Evolutionary conservation across 1,140 invertebrate species (phyloP).

Genomic region (Muscidifurax raptorellus): DNA sequence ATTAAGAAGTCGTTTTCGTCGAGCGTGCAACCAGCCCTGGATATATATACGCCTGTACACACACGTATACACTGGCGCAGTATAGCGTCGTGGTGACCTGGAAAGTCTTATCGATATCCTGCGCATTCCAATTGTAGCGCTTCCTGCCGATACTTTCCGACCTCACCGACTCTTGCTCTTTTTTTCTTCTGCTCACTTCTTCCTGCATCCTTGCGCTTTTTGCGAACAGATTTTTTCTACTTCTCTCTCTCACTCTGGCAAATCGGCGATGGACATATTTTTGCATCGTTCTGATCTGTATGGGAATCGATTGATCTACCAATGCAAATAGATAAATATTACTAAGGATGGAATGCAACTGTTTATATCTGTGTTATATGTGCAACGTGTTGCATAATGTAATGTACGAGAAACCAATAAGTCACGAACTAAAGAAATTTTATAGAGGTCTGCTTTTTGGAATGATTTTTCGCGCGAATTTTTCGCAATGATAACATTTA

Average conservation of each 20-base stretch:
- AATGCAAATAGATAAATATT: too few species aligned
- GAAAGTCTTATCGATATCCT: constrained; percentile 35
- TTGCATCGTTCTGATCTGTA: too few species aligned
- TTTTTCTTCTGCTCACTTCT: background rate
- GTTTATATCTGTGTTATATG: too few species aligned
- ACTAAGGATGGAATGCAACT: too few species aligned
- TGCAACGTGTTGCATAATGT: too few species aligned
- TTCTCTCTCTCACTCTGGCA: background rate
- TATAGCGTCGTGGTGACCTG: background rate
- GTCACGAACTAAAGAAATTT: too few species aligned
- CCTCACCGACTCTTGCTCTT: background rate
- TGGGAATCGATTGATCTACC: too few species aligned
- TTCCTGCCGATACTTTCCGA: constrained; percentile 18
- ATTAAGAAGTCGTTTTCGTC: constrained; percentile 39
- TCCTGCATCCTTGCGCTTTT: background rate
- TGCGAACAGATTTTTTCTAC: background rate
- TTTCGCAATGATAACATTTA: too few species aligned
- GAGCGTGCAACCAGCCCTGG: background rate
- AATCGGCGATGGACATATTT: background rate
- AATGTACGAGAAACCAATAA: too few species aligned
- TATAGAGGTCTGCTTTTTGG: too few species aligned
- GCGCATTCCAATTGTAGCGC: constrained; percentile 30
- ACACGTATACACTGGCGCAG: background rate
- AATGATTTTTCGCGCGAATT: too few species aligned
- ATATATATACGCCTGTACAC: background rate